Conservation (phyloP, 2,888 invertebrate genomes). For the Germaria angustata region DNA sequence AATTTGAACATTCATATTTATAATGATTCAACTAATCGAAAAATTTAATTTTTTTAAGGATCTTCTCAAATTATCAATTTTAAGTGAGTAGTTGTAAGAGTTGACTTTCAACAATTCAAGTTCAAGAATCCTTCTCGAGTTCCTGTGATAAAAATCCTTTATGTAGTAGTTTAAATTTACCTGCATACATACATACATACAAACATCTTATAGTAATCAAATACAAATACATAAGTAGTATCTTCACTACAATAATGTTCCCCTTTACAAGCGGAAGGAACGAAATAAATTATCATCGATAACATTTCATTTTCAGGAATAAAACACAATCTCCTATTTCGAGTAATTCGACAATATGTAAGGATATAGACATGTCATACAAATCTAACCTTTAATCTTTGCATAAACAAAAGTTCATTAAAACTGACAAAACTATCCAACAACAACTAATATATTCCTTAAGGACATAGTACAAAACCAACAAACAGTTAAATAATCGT, state of each 20-base stretch:
- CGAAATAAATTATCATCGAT: conserved; percentile 51
- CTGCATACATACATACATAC: too few species aligned
- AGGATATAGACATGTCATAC: background rate
- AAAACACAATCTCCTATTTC: conserved; percentile 52
- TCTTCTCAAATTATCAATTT: too few species aligned
- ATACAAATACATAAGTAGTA: too few species aligned
- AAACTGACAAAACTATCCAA: conserved; percentile 65
- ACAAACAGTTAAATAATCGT: conserved; percentile 51
- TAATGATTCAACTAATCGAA: too few species aligned
- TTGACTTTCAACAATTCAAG: background rate
- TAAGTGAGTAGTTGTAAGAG: too few species aligned
- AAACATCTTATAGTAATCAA: too few species aligned
- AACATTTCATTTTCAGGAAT: background rate
- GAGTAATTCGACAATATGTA: background rate
- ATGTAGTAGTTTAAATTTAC: too few species aligned
- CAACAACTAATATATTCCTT: conserved; percentile 59
- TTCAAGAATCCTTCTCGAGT: background rate
- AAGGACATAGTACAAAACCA: conserved; percentile 55
- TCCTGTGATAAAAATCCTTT: too few species aligned
- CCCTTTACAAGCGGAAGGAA: conserved; percentile 41
- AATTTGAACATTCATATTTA: too few species aligned
- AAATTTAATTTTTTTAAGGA: too few species aligned
- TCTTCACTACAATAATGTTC: too few species aligned
- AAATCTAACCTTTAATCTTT: conserved; percentile 59
- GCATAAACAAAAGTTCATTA: conserved; percentile 60